These are phyloP conservation scores for Pammene aurita DNA, from an alignment of 2,888 invertebrate genomes.

Conservation along the genomic window DNA sequence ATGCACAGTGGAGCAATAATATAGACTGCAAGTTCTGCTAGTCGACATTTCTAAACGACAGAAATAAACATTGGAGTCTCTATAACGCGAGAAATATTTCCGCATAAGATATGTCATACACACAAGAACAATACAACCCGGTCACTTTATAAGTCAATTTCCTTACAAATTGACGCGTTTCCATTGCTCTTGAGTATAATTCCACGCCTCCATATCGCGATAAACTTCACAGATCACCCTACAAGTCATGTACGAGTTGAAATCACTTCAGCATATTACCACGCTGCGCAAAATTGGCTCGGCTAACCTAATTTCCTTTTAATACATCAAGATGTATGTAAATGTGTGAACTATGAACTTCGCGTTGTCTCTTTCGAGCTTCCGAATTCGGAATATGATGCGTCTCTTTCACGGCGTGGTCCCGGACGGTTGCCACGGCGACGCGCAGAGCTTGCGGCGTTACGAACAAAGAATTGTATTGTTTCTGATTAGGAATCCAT, in stretches of 20 bases:
- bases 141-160: too few species aligned
- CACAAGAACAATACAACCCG: too few species aligned
- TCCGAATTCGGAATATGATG: slow-evolving; percentile 12
- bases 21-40: too few species aligned
- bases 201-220: too few species aligned
- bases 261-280: slow-evolving; percentile 41
- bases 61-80: too few species aligned
- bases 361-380: slow-evolving; percentile 29
- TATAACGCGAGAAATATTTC: too few species aligned
- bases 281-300: slow-evolving; percentile 42
- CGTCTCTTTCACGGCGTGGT: slow-evolving; percentile 35
- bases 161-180: too few species aligned
- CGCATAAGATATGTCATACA: too few species aligned
- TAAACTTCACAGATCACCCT: slow-evolving; percentile 20
- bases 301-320: slow-evolving; percentile 54
- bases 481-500: slow-evolving; percentile 10
- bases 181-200: too few species aligned
- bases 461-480: slow-evolving; percentile 44
- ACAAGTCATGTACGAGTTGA: slow-evolving; percentile 37
- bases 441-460: slow-evolving; percentile 40
- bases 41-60: too few species aligned
- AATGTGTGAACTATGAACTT: slow-evolving; percentile 41
- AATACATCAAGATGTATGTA: slow-evolving; percentile 48
- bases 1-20: too few species aligned
- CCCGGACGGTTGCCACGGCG: slow-evolving; percentile 48